Percentiles rank a stretch among this genome's conserved stretches.
These are phyloP conservation scores for Mesaphorura yosii DNA, from an alignment of 1,140 invertebrate genomes.

Conservation along the genomic window DNA sequence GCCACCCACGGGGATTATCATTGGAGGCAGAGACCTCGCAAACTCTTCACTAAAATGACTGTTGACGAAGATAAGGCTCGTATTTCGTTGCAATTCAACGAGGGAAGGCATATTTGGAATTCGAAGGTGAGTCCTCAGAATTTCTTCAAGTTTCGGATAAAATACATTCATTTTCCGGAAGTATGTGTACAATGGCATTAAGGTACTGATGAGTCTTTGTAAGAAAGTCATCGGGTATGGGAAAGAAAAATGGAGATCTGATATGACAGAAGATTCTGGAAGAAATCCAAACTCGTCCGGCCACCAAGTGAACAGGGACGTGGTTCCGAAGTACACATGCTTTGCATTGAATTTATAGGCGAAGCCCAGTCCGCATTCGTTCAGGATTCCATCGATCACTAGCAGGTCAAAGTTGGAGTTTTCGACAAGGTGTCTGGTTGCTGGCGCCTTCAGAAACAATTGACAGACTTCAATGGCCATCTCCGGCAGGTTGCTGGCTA, in stretches of 20 bases:
- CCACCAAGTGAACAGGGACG: neutral
- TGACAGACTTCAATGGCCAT: conserved; percentile 1
- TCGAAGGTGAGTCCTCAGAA: conserved; percentile 6
- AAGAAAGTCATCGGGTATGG: conserved; percentile 16
- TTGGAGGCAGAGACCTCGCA: conserved; percentile 12
- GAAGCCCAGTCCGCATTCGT: conserved; percentile 17
- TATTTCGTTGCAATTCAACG: conserved; percentile 31
- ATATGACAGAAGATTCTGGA: conserved; percentile 1
- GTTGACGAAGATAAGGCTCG: conserved; percentile 44
- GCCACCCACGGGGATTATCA: conserved; percentile 6
- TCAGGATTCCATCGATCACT: conserved; percentile 14
- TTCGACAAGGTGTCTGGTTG: neutral
- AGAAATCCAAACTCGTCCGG: neutral
- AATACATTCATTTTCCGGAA: neutral
- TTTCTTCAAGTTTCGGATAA: conserved; percentile 9
- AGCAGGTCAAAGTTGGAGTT: conserved; percentile 15
- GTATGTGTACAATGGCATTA: conserved; percentile 6
- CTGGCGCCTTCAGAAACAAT: neutral
- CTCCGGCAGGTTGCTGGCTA: neutral
- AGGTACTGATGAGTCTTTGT: conserved; percentile 2
- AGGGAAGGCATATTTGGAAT: conserved; percentile 22
- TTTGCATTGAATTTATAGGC: conserved; percentile 7
- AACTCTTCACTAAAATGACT: conserved; percentile 40
- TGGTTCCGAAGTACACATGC: conserved; percentile 4
- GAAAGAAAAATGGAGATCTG: conserved; percentile 6